Evolutionary conservation across 92 coral and sea anemone species (phyloP), one percentile per base, ranked within the genome.

Genomic region (Parazoanthus swiftii): DNA sequence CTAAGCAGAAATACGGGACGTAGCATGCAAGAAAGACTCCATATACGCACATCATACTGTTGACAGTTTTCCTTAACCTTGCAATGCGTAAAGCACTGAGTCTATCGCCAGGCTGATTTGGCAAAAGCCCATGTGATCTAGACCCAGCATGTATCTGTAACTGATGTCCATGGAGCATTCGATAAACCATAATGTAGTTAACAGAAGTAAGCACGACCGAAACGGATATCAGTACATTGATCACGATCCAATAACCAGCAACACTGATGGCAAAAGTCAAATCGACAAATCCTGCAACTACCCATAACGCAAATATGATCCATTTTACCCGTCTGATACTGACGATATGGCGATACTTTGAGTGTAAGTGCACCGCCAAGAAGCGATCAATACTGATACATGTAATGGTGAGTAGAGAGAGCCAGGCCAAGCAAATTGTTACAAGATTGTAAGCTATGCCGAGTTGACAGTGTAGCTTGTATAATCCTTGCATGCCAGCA

Each of bases 311-410:
- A 2, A 20, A 29, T 15, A 90, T 51, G 18, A 38, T 33, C 26
- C 43, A 15, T 14, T 50, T 50, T 65, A 75, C 68, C 58, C 85
- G 82, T 81, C 25, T 81, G 4, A 81, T 81, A 6, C 83, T 90
- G 2, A 90, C 88, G 1, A 83, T 76, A 4, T 84, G 25, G 2
- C 92, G 88, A 15, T 90, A 86, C 39, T 77, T 63, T 48, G 80
- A 75, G 5, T 89, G 54, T 20, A 86, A 76, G 43, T 82, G 54
- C 46, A 90, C 63, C 1, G 92, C 92, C 21, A 90, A 85, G 80
- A 86, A 90, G 71, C 92, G 83, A 21, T 90, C 92, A 42, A 90
- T 48, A 25, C 92, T 90, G 13, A 90, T 86, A 9, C 79, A 86
- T 14, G 92, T 86, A 67, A 87, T 86, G 29, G 92, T 90, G 8